phyloP scores from a whole-genome alignment of 2,113 vertebrate species.

The Galemys pyrenaicus region DNA sequence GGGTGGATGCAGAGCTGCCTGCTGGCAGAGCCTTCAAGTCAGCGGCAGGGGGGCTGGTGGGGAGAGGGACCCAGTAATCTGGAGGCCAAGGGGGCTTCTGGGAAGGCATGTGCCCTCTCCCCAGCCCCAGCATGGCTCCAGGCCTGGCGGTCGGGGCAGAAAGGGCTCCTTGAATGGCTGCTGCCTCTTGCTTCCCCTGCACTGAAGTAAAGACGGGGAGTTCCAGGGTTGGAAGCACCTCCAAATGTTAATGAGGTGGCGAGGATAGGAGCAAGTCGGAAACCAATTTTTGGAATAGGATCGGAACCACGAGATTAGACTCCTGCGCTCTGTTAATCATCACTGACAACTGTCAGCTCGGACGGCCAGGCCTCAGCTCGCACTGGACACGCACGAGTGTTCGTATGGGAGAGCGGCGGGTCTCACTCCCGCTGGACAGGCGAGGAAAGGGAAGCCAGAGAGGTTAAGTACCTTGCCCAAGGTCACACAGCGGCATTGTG shows the following conservation, averaged over 20 bases:
- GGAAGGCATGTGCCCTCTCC: neutral
- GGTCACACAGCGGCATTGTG: neutral
- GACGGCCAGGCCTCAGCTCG: neutral
- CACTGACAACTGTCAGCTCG: neutral
- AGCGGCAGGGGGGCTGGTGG: accelerated
- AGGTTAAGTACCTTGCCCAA: neutral
- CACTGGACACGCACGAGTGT: neutral
- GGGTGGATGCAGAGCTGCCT: neutral
- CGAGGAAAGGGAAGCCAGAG: slow-evolving; percentile 32
- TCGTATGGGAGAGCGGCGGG: neutral
- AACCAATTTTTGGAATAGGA: neutral
- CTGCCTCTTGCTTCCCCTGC: neutral
- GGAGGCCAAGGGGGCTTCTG: neutral
- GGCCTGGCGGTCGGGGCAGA: neutral
- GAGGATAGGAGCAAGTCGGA: neutral
- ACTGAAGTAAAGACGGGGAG: neutral
- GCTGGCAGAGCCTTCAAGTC: neutral
- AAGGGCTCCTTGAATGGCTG: neutral
- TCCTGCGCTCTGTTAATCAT: neutral
- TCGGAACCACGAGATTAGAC: neutral
- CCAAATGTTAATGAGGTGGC: neutral
- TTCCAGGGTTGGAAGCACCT: neutral
- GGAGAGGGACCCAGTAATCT: neutral
- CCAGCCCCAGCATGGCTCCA: neutral
- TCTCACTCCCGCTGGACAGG: neutral